Evolutionary conservation across 2,888 invertebrate genomes (phyloP).

Genomic region (Clanis bilineata): DNA sequence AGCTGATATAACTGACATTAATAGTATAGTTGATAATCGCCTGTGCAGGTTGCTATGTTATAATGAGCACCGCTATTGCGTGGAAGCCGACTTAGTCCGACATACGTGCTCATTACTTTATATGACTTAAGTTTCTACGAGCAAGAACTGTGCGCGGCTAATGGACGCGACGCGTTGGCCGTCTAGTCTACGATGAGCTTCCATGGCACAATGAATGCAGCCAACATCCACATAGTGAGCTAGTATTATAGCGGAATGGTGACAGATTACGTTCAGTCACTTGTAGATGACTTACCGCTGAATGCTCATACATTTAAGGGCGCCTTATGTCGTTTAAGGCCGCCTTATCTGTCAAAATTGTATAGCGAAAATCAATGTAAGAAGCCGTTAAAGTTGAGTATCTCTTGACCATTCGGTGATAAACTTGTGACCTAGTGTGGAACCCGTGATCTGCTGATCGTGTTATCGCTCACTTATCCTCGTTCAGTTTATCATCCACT

Average conservation of each 20-base stretch:
- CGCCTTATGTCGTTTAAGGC: too few species aligned
- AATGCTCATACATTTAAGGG: too few species aligned
- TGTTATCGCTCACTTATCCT: too few species aligned
- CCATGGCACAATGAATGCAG: not conserved
- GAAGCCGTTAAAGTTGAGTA: too few species aligned
- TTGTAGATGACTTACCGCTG: too few species aligned
- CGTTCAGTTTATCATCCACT: too few species aligned
- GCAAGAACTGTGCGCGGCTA: constrained; percentile 6
- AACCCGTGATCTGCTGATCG: too few species aligned
- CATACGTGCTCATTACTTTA: constrained; percentile 8
- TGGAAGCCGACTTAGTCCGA: constrained; percentile 4
- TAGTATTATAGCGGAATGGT: not conserved
- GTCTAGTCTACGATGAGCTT: not conserved
- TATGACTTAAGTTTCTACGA: constrained; percentile 13
- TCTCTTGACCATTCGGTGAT: too few species aligned
- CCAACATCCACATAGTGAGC: not conserved
- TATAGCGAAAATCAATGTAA: too few species aligned
- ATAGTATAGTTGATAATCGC: constrained; percentile 10
- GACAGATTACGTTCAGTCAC: too few species aligned
- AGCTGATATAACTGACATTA: not conserved
- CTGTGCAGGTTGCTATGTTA: constrained; percentile 1
- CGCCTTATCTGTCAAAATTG: too few species aligned
- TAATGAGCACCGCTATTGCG: constrained; percentile 12
- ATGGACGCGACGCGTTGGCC: not conserved
- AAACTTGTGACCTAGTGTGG: too few species aligned